Evolutionary conservation across 2,113 vertebrate species (phyloP), one percentile per base, ranked within the genome.

Genomic region (Microtus pennsylvanicus): DNA sequence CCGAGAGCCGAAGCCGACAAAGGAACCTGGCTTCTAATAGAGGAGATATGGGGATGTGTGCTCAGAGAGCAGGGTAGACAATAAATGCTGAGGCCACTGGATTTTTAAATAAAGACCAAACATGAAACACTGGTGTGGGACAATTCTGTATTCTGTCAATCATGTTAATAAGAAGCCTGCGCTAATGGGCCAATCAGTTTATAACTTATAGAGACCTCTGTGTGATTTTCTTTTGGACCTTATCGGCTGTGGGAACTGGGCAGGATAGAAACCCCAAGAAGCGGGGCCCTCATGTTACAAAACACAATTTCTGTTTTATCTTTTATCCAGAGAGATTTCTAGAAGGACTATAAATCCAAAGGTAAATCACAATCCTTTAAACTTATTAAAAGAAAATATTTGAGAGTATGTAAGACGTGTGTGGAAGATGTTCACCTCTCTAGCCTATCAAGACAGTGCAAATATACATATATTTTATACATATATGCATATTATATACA

Each of bases 261-360:
- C 52, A 55, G 52, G 52, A 55, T 4, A 55, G 14, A 55, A 55
- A 55, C 52, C 52, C 52, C 52, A 55, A 17, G 4, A 55, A 55
- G 52, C 52, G 50, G 14, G 52, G 52, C 52, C 52, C 52, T 55
- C 52, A 55, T 55, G 52, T 55, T 55, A 55, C 24, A 14, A 77
- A 94, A 88, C 87, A 38, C 83, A 42, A 80, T 89, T 85, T 42
- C 45, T 77, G 65, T 33, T 87, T 95, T 7, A 90, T 7, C 7
- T 22, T 87, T 58, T 78, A 87, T 69, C 21, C 50, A 81, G 55
- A 65, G 83, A 80, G 63, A 87, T 83, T 74, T 63, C 69, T 87
- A 78, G 91, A 69, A 96, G 35, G 70, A 92, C 83, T 90, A 78
- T 82, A 95, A 61, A 78, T 19, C 47, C 63, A 87, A 96, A 90